Percentiles rank a stretch among this genome's conserved stretches.
Conservation (phyloP, 2,113 vertebrate genomes). For the Climacteris rufus region DNA sequence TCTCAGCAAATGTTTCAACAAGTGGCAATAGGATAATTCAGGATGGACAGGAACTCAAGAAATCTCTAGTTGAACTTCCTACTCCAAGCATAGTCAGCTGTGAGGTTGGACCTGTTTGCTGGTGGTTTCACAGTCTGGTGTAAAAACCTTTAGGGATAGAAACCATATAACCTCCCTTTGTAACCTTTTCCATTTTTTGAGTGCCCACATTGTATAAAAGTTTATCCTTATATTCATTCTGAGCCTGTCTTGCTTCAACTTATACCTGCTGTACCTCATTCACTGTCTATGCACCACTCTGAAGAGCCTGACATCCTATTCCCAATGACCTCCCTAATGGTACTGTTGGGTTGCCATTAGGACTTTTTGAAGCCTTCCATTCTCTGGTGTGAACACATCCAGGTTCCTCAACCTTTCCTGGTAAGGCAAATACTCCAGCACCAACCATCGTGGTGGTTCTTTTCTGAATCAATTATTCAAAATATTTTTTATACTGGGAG, state of each 20-base stretch:
- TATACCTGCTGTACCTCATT: fast-evolving
- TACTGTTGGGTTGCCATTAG: not conserved
- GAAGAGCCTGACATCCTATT: not conserved
- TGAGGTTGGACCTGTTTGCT: not conserved
- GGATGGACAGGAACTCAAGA: not conserved
- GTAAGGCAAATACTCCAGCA: not conserved
- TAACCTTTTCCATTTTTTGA: not conserved
- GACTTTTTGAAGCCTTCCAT: not conserved
- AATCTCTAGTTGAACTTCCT: not conserved
- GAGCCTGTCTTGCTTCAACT: not conserved
- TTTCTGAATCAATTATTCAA: not conserved
- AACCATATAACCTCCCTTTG: not conserved
- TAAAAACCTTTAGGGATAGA: not conserved
- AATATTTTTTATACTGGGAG: not conserved
- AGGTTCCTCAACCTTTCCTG: not conserved
- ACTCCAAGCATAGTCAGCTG: not conserved
- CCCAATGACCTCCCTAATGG: not conserved
- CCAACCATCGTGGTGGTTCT: not conserved
- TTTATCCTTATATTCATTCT: not conserved
- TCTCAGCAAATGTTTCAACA: not conserved
- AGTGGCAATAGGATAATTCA: not conserved
- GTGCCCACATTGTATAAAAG: not conserved
- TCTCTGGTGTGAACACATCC: not conserved
- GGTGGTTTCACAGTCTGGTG: not conserved
- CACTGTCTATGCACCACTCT: too few relatives aligned